Evolutionary conservation across 2,888 invertebrate species (phyloP).

Genomic region (Sylvicola cinctus): DNA sequence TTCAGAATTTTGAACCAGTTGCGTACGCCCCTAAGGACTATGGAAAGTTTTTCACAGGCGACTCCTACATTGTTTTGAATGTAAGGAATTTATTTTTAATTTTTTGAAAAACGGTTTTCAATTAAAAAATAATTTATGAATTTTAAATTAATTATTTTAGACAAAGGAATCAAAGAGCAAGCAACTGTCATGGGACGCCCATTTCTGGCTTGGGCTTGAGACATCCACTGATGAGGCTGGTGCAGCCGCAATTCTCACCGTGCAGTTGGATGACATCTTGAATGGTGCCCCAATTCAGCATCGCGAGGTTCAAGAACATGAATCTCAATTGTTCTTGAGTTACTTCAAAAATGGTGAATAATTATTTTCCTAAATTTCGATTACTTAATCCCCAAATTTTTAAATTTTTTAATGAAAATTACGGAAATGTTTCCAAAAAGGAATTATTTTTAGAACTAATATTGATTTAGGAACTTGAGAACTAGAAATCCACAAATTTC

Average conservation of each 20-base stretch:
- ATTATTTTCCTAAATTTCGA: too few relatives aligned
- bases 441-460: too few relatives aligned
- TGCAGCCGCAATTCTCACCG: constrained; percentile 53
- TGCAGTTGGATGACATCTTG: constrained; percentile 66
- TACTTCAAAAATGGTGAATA: constrained; percentile 44
- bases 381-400: too few relatives aligned
- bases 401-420: too few relatives aligned
- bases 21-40: constrained; percentile 45
- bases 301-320: constrained; percentile 68
- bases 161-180: constrained; percentile 42
- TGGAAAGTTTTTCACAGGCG: constrained; percentile 71
- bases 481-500: too few relatives aligned
- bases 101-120: neutral
- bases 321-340: constrained; percentile 55
- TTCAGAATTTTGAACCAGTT: constrained; percentile 62
- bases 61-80: constrained; percentile 64
- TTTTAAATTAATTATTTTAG: constrained; percentile 21
- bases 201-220: constrained; percentile 72
- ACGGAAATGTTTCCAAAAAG: too few relatives aligned
- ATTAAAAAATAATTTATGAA: neutral
- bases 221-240: constrained; percentile 60
- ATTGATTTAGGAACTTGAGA: too few relatives aligned
- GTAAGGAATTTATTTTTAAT: constrained; percentile 28
- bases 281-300: constrained; percentile 71
- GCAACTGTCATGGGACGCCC: constrained; percentile 57